These are phyloP conservation scores for Ascidia mentula DNA, from an alignment of 23 tunicate species.

Conservation along the genomic window DNA sequence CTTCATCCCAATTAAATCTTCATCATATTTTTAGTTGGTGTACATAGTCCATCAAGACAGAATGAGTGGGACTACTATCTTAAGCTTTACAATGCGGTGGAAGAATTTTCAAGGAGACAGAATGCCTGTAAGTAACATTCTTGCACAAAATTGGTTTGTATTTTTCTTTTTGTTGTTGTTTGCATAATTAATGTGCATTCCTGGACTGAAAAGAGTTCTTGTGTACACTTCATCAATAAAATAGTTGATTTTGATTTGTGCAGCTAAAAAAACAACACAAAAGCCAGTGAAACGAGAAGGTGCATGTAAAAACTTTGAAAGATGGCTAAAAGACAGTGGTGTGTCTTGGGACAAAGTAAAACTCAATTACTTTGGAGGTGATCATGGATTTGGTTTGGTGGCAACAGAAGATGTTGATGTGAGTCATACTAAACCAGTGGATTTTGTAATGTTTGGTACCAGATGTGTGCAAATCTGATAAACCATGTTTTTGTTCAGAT, in stretches of 20 bases:
- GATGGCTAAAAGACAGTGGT: slow-evolving; percentile 60
- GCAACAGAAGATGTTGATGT: slow-evolving; percentile 71
- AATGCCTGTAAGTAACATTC: slow-evolving; percentile 7
- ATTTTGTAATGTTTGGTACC: background rate
- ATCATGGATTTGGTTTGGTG: slow-evolving; percentile 69
- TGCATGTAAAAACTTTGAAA: slow-evolving; percentile 24
- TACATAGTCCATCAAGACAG: slow-evolving; percentile 28
- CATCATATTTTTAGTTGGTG: slow-evolving; percentile 26
- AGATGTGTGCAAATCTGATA: background rate
- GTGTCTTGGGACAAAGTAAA: slow-evolving; percentile 35
- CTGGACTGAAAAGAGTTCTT: too few species aligned
- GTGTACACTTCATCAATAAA: too few species aligned
- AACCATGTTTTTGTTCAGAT: background rate
- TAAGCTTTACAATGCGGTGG: slow-evolving; percentile 40
- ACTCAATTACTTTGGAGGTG: slow-evolving; percentile 41
- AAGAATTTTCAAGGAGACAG: slow-evolving; percentile 40
- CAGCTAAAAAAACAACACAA: background rate
- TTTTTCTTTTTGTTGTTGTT: too few species aligned
- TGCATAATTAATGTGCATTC: too few species aligned
- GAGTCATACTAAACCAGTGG: background rate
- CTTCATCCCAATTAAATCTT: too few species aligned
- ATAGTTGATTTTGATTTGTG: background rate
- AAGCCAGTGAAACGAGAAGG: slow-evolving; percentile 18
- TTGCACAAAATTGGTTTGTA: too few species aligned
- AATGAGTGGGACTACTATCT: slow-evolving; percentile 63